These are phyloP conservation scores for Troides aeacus DNA, from an alignment of 2,888 invertebrate species.

Conservation along the genomic window DNA sequence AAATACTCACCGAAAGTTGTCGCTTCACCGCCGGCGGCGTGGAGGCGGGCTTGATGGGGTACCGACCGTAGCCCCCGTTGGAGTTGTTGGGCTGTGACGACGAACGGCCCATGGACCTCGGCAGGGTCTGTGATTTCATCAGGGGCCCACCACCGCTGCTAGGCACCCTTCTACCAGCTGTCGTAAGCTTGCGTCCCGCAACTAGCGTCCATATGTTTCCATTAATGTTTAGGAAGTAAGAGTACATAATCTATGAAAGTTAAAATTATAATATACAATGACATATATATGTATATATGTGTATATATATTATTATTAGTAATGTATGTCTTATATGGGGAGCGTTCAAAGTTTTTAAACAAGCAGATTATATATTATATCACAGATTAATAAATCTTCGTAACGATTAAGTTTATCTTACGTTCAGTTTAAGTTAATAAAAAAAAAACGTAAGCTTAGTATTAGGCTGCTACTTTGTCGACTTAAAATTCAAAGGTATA, in stretches of 20 bases:
- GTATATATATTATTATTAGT: no score
- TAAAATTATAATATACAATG: no score
- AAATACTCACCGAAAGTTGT: constrained; percentile 84
- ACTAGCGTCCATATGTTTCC: constrained; percentile 68
- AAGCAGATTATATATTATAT: not conserved
- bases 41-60: constrained; percentile 84
- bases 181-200: constrained; percentile 88
- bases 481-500: not conserved
- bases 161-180: constrained; percentile 84
- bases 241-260: no score
- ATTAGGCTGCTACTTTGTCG: not conserved
- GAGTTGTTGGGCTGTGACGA: constrained; percentile 79
- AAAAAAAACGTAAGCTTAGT: not conserved
- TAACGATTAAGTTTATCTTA: no score
- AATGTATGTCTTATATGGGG: not conserved
- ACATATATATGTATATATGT: no score
- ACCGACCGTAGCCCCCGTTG: constrained; percentile 64
- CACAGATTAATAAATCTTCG: no score
- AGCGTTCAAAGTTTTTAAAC: constrained; percentile 20
- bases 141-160: constrained; percentile 82
- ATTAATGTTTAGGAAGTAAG: not conserved
- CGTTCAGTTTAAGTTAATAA: no score
- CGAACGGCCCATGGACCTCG: constrained; percentile 88
- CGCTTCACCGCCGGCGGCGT: constrained; percentile 93
- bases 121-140: constrained; percentile 92